Conservation (phyloP, 2,113 vertebrate genomes). For the Sula dactylatra region DNA sequence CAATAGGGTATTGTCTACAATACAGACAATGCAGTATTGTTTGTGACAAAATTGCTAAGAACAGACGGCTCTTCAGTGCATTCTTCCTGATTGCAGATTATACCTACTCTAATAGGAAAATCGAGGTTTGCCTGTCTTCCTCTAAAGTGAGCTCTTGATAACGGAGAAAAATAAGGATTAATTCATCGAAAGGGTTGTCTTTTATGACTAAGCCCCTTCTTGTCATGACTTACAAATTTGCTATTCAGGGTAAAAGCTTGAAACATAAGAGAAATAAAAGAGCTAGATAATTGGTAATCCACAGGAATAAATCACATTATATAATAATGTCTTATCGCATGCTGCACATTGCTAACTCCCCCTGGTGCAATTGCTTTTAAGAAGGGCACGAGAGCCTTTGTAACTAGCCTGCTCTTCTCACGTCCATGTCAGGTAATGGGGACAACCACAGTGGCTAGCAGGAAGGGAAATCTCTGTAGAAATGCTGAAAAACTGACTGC, state of each 20-base stretch:
- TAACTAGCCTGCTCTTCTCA: background rate
- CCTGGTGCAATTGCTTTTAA: background rate
- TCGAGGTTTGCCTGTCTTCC: background rate
- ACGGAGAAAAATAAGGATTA: slow-evolving; percentile 6
- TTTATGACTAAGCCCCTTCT: slow-evolving; percentile 28
- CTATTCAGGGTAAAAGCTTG: slow-evolving; percentile 20
- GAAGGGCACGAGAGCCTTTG: background rate
- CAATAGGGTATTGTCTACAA: background rate
- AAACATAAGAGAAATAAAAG: slow-evolving; percentile 18
- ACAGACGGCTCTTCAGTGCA: background rate
- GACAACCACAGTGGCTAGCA: background rate
- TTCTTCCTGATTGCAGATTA: background rate
- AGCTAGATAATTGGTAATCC: slow-evolving; percentile 25
- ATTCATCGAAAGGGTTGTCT: background rate
- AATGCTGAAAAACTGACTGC: background rate
- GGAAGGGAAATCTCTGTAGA: background rate
- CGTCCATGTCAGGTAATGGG: background rate
- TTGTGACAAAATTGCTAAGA: background rate
- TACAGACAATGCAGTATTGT: background rate
- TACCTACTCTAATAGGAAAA: background rate
- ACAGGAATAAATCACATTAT: slow-evolving; percentile 12
- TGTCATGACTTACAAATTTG: slow-evolving; percentile 8
- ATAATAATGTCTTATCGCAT: slow-evolving; percentile 14
- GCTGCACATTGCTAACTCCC: background rate
- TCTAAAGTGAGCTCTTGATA: background rate